Percentiles rank a stretch among this genome's conserved stretches.
Conservation (phyloP, 2,888 invertebrate species). For the Ichneumon xanthorius region DNA sequence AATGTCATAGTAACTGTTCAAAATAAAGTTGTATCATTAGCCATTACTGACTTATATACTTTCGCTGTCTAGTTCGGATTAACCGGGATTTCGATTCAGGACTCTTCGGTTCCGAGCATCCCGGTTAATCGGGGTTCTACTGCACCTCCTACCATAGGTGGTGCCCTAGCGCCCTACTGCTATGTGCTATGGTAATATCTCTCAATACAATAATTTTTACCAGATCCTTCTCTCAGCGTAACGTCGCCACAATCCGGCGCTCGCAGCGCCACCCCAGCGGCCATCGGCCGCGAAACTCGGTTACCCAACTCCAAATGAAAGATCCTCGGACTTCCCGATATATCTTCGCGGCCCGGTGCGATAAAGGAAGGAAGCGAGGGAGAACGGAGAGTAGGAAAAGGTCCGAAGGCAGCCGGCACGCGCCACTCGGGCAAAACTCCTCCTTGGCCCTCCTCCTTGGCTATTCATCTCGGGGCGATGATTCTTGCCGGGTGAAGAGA, state of each 20-base stretch:
- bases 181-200: too few relatives aligned
- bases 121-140: too few relatives aligned
- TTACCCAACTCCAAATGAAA: neutral
- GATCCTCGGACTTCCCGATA: neutral
- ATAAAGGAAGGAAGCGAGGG: neutral
- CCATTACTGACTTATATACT: too few relatives aligned
- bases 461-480: conserved; percentile 34
- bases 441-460: conserved; percentile 40
- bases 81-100: too few relatives aligned
- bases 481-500: conserved; percentile 72
- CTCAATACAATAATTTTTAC: too few relatives aligned
- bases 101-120: too few relatives aligned
- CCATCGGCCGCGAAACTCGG: neutral
- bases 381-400: conserved; percentile 24
- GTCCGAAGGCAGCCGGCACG: conserved; percentile 77
- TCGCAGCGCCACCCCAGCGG: conserved; percentile 1
- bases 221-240: neutral
- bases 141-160: too few relatives aligned
- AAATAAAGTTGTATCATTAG: too few relatives aligned
- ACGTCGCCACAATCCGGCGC: neutral
- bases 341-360: neutral
- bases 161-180: too few relatives aligned
- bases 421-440: conserved; percentile 79
- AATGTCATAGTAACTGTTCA: too few relatives aligned
- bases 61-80: too few relatives aligned